Evolutionary conservation across 2,888 invertebrate species (phyloP).

Genomic region (Melanchra persicariae): DNA sequence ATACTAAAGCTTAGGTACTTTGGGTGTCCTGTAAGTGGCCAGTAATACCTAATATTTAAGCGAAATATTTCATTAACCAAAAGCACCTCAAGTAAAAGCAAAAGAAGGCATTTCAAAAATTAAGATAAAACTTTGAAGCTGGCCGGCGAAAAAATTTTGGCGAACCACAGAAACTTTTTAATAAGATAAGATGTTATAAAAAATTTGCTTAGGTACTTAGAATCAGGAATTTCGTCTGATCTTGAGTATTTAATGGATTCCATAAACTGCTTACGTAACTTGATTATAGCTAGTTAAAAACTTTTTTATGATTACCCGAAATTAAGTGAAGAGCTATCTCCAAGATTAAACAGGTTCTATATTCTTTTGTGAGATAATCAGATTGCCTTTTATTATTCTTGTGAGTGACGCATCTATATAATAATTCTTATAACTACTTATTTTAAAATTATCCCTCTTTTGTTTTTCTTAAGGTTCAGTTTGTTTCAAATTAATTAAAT

Average conservation of each 20-base stretch:
- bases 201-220: constrained; percentile 67
- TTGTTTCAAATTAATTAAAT: too few relatives aligned
- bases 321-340: constrained; percentile 32
- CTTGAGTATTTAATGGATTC: constrained; percentile 72
- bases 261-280: constrained; percentile 70
- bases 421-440: neutral
- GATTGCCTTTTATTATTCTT: constrained; percentile 8
- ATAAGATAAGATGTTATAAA: constrained; percentile 72
- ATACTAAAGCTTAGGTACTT: neutral
- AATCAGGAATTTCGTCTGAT: constrained; percentile 68
- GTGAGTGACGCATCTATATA: neutral
- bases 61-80: constrained; percentile 41
- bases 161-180: constrained; percentile 69
- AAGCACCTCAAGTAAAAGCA: constrained; percentile 39
- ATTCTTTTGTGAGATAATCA: constrained; percentile 15
- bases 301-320: constrained; percentile 54
- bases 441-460: neutral
- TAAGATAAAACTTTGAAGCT: constrained; percentile 56
- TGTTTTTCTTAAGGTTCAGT: too few relatives aligned
- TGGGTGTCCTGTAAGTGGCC: constrained; percentile 7
- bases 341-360: constrained; percentile 15
- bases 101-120: constrained; percentile 52
- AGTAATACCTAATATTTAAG: constrained; percentile 21
- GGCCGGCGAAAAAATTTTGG: constrained; percentile 43
- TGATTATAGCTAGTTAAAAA: constrained; percentile 62